phyloP scores from a whole-genome alignment of 92 coral and sea anemone genomes.

The Zoanthus gigantus region DNA sequence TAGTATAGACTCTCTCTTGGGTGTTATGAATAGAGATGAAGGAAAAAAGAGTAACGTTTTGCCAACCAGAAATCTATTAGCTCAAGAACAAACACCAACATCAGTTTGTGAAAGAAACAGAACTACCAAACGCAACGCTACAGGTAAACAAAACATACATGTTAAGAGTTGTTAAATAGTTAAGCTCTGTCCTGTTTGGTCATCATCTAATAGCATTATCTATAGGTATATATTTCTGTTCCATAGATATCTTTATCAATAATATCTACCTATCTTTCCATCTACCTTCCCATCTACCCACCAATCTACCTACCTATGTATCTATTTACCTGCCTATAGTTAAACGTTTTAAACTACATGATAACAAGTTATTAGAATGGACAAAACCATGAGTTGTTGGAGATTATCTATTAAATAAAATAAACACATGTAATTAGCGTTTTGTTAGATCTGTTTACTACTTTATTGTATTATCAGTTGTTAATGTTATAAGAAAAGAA shows the following conservation, averaged over 20 bases:
- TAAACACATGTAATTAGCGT: too few relatives aligned
- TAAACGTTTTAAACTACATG: too few relatives aligned
- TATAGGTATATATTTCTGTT: background rate
- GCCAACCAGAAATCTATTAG: background rate
- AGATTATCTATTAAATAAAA: too few relatives aligned
- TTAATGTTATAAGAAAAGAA: too few relatives aligned
- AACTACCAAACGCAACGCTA: background rate
- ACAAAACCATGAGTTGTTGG: too few relatives aligned
- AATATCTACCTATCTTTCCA: background rate
- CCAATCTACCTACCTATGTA: background rate
- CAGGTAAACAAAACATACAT: constrained; percentile 9
- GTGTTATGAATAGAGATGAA: constrained; percentile 17
- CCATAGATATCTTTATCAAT: background rate
- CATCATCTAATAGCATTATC: background rate
- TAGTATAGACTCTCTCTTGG: constrained; percentile 39
- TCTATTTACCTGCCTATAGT: background rate
- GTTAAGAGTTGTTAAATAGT: background rate
- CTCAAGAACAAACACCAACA: background rate
- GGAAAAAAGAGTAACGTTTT: background rate
- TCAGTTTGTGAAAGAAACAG: constrained; percentile 2
- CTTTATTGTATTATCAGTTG: too few relatives aligned
- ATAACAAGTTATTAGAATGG: too few relatives aligned
- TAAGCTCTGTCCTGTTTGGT: background rate
- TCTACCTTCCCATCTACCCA: background rate
- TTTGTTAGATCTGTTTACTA: too few relatives aligned